phyloP scores from a whole-genome alignment of 2,797 vertebrate genomes.

The Galago senegalensis region DNA sequence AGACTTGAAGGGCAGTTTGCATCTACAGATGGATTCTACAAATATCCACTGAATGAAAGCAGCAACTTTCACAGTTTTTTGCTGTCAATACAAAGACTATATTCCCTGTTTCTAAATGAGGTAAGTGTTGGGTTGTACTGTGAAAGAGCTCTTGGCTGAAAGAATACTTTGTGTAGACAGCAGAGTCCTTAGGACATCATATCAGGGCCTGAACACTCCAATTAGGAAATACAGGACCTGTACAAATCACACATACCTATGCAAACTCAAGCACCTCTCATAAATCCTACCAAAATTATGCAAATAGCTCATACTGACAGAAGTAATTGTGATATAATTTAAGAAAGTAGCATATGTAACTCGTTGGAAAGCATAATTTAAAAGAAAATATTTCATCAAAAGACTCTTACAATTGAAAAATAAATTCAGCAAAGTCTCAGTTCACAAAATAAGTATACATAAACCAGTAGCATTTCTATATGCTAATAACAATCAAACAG shows the following conservation, averaged over 20 bases:
- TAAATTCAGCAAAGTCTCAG: too few species aligned
- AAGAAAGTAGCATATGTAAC: not conserved
- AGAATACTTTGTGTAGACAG: not conserved
- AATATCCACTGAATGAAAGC: slow-evolving; percentile 60
- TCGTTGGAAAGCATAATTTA: slow-evolving; percentile 30
- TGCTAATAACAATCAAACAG: too few species aligned
- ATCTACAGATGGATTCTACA: slow-evolving; percentile 30
- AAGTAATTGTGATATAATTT: not conserved
- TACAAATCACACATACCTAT: not conserved
- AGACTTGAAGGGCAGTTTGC: slow-evolving; percentile 46
- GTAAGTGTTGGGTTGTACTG: not conserved
- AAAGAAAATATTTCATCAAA: not conserved
- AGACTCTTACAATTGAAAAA: too few species aligned
- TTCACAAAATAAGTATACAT: too few species aligned
- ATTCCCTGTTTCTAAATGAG: slow-evolving; percentile 21
- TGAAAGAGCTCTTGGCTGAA: not conserved
- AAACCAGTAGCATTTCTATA: too few species aligned
- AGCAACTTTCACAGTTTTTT: not conserved
- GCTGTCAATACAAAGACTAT: slow-evolving; percentile 22
- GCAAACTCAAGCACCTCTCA: slow-evolving; percentile 32
- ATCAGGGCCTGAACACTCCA: not conserved
- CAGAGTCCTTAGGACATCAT: not conserved
- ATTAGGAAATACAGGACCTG: not conserved
- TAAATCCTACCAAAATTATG: slow-evolving; percentile 2
- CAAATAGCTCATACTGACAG: not conserved